Conservation (phyloP, 2,888 invertebrate species). For the Cataglyphis cursor region DNA sequence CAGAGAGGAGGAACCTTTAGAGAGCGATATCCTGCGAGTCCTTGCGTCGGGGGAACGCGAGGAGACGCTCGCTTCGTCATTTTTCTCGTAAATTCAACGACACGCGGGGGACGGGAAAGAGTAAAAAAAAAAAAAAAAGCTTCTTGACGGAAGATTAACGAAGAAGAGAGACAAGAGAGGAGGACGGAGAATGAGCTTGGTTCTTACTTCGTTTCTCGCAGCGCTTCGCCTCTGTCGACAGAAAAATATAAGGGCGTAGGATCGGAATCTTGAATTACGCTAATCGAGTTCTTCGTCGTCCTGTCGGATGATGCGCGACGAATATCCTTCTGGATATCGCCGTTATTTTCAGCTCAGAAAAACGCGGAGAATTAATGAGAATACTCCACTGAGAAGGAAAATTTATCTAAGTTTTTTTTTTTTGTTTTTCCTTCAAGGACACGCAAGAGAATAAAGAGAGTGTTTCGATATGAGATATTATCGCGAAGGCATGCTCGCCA, state of each 20-base stretch:
- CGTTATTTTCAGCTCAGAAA: conserved; percentile 14
- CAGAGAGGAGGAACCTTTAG: not conserved
- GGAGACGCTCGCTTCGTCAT: conserved; percentile 78
- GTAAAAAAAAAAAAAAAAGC: conserved; percentile 71
- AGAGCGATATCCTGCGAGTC: conserved; percentile 5
- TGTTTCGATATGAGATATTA: conserved; percentile 15
- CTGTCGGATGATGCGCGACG: conserved; percentile 7
- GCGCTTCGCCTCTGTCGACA: not conserved
- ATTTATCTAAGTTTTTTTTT: not conserved
- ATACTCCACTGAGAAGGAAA: not conserved
- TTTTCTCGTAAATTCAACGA: conserved; percentile 78
- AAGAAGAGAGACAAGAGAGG: conserved; percentile 69
- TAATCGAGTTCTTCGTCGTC: conserved; percentile 24
- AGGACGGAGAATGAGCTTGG: conserved; percentile 27
- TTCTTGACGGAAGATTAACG: conserved; percentile 79
- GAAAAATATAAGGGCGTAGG: conserved; percentile 10
- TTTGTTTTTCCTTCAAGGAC: conserved; percentile 28
- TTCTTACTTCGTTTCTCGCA: conserved; percentile 7
- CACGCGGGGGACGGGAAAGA: conserved; percentile 54
- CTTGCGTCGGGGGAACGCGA: conserved; percentile 64
- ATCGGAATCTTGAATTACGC: conserved; percentile 39
- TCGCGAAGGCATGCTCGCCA: not conserved
- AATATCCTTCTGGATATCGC: not conserved
- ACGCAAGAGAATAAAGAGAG: not conserved
- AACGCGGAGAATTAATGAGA: not conserved